These are phyloP conservation scores for Dryobota labecula DNA, from an alignment of 2,888 invertebrate genomes.

Conservation along the genomic window DNA sequence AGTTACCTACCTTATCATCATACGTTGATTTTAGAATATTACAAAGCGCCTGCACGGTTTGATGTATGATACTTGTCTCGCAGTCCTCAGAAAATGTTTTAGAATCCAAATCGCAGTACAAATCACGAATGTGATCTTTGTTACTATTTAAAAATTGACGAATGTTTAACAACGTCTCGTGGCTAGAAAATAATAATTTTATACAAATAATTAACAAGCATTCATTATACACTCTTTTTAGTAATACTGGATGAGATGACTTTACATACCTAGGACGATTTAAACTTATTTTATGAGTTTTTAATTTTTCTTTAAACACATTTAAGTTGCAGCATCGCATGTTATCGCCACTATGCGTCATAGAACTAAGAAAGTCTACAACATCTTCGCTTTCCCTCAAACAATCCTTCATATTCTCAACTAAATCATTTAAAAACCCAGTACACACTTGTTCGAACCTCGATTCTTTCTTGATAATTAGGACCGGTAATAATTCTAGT, in stretches of 20 bases:
- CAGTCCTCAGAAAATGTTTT: constrained; percentile 93
- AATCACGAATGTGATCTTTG: constrained; percentile 85
- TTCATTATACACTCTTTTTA: not conserved
- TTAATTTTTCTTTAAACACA: constrained; percentile 77
- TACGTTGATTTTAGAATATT: constrained; percentile 87
- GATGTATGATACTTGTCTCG: constrained; percentile 91
- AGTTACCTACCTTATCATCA: constrained; percentile 82
- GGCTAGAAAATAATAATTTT: constrained; percentile 70
- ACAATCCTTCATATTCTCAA: constrained; percentile 85
- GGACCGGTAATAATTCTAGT: constrained; percentile 87
- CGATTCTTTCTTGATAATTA: constrained; percentile 85
- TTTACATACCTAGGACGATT: constrained; percentile 78
- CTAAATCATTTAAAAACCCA: constrained; percentile 87
- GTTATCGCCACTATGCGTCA: constrained; percentile 69
- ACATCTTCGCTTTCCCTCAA: constrained; percentile 86
- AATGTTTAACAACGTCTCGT: constrained; percentile 90
- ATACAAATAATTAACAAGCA: not conserved
- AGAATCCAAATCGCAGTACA: constrained; percentile 89
- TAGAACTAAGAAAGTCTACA: constrained; percentile 74
- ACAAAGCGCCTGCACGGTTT: constrained; percentile 91
- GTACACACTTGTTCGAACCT: constrained; percentile 77
- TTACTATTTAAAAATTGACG: constrained; percentile 87
- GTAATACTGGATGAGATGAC: not conserved
- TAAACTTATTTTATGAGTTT: constrained; percentile 75
- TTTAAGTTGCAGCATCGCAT: constrained; percentile 66